Base-by-base conservation (phyloP, 2,113 vertebrate genomes). In the Plestiodon gilberti region DNA sequence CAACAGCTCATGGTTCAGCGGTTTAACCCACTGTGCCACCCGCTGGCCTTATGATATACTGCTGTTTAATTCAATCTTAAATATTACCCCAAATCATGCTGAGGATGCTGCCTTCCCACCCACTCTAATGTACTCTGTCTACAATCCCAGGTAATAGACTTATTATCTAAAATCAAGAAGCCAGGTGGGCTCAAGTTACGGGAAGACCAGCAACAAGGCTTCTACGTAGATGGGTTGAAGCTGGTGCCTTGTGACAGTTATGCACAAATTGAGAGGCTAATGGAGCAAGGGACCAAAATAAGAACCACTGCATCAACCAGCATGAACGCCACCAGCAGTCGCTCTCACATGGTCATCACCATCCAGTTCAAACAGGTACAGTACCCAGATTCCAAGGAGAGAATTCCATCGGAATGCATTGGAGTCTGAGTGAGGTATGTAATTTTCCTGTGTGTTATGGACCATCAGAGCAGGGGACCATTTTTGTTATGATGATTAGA, bases 301-400 rank as follows among this genome's bases (percentile, higher is more conserved):
- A 96, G 98, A 90, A 98, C 97, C 87, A 98, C 97, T 0, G 97
- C 97, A 0, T 95, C 97, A 13, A 98, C 98, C 43, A 96, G 95
- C 92, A 96, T 98, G 96, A 99, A 98, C 2, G 94, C 97, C 92
- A 97, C 95, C 94, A 98, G 98, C 95, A 99, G 98, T 85, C 96
- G 97, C 23, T 98, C 98, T 3, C 98, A 99, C 92, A 97, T 99
- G 98, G 96, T 98, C 83, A 96, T 98, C 78, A 96, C 96, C 82
- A 93, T 98, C n/a, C 97, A 97, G 86, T 96, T 98, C 88, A 97
- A 98, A 92, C 98, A 98, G 98, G 97, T 97, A 81, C 62, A 78
- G 78, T 52, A 69, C 52, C 23, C 69, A 30, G 61, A 64, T 57
- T 18, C 18, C 22, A 28, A n/a, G 55, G 3, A 48, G 18, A 30